Evolutionary conservation across 2,888 invertebrate genomes (phyloP).

Genomic region (Germaria angustata): DNA sequence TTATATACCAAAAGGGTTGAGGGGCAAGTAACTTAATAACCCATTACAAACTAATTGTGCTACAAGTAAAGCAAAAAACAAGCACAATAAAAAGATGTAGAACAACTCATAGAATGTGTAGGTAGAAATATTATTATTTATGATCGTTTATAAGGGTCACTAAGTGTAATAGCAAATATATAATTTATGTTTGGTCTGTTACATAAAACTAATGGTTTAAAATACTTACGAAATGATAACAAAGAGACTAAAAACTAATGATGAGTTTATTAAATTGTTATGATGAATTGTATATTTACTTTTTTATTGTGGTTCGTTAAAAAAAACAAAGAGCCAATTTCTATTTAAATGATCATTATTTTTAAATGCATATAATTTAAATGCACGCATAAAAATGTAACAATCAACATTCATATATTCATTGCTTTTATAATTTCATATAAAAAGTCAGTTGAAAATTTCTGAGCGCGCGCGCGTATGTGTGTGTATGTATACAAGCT

Average conservation of each 20-base stretch:
- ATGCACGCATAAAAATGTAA: conserved; percentile 26
- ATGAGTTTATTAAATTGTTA: background rate
- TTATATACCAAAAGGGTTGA: background rate
- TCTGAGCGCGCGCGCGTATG: background rate
- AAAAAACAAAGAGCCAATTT: background rate
- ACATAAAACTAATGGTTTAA: background rate
- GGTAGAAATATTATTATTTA: conserved; percentile 50
- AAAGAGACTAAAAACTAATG: background rate
- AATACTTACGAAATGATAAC: background rate
- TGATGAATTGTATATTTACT: background rate
- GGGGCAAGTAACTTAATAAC: conserved; percentile 55
- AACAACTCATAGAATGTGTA: conserved; percentile 3
- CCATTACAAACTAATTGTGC: conserved; percentile 61
- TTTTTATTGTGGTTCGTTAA: background rate
- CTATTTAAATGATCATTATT: conserved; percentile 25
- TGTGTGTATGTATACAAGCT: conserved; percentile 1
- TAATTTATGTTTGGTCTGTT: background rate
- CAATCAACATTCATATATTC: conserved; percentile 54
- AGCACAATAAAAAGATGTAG: background rate
- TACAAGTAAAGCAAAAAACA: conserved; percentile 11
- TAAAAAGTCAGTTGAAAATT: conserved; percentile 17
- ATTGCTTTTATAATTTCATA: conserved; percentile 45
- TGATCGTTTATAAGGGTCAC: conserved; percentile 52
- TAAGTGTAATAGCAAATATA: conserved; percentile 17
- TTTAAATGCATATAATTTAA: conserved; percentile 23